These are phyloP conservation scores for Leucophenga montana DNA, from an alignment of 2,888 invertebrate species.

Conservation along the genomic window DNA sequence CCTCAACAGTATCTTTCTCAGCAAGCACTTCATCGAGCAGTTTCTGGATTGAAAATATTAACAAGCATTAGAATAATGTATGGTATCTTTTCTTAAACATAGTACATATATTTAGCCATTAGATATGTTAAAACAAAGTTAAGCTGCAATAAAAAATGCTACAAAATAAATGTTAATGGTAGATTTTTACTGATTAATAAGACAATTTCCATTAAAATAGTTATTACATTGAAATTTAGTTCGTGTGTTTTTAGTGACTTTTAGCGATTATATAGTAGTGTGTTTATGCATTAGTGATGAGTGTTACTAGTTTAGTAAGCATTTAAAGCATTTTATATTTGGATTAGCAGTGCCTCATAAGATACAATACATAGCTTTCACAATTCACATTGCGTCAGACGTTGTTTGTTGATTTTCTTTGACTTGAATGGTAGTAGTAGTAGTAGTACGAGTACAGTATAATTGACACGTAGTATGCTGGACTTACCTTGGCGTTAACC, in stretches of 20 bases:
- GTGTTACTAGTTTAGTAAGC: neutral
- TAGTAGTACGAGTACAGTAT: no score
- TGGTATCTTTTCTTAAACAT: neutral
- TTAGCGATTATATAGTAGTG: no score
- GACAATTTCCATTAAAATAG: no score
- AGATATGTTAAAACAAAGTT: conserved; percentile 7
- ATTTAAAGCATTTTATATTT: conserved; percentile 22
- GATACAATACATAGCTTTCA: neutral
- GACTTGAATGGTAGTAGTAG: no score
- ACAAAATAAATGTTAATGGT: neutral
- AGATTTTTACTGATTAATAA: no score
- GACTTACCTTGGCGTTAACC: conserved; percentile 81
- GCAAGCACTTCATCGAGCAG: conserved; percentile 83
- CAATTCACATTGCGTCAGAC: conserved; percentile 34
- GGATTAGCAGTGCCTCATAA: conserved; percentile 56
- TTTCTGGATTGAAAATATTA: conserved; percentile 68
- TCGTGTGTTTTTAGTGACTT: no score
- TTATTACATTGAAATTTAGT: no score
- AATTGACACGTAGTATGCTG: neutral
- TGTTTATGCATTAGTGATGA: neutral
- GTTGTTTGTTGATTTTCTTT: conserved; percentile 19
- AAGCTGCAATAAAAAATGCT: conserved; percentile 6
- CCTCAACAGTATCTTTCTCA: conserved; percentile 86
- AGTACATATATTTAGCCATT: conserved; percentile 2
- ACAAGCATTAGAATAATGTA: conserved; percentile 31